Evolutionary conservation across 2,113 vertebrate species (phyloP).

Genomic region (Otis tarda): DNA sequence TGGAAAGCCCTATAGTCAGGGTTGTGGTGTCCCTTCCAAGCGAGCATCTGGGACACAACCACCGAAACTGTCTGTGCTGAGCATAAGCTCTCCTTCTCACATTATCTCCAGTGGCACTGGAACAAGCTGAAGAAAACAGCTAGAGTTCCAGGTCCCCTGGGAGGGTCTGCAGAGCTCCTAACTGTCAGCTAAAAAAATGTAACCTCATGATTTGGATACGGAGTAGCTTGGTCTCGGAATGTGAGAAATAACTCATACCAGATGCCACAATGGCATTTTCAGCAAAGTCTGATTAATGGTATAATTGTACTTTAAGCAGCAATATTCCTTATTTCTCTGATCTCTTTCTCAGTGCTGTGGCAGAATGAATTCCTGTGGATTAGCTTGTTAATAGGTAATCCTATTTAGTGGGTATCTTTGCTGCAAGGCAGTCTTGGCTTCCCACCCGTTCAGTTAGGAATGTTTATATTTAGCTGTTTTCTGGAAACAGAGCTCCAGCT

Average conservation of each 20-base stretch:
- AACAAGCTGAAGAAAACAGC: not conserved
- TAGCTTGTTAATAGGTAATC: not conserved
- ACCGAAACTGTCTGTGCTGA: fast-evolving
- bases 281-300: not conserved
- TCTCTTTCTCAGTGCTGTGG: not conserved
- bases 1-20: not conserved
- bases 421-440: constrained; percentile 34
- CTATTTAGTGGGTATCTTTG: constrained; percentile 18
- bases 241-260: not conserved
- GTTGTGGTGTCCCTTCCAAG: not conserved
- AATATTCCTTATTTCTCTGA: not conserved
- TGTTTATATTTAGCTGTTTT: constrained; percentile 57
- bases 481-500: constrained; percentile 42
- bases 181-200: not conserved
- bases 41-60: not conserved
- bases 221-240: not conserved
- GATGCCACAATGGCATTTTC: not conserved
- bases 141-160: not conserved
- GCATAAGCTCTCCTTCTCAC: not conserved
- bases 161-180: not conserved
- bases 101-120: not conserved
- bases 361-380: not conserved
- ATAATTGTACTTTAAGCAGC: not conserved
- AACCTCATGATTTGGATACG: not conserved
- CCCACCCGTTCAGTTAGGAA: constrained; percentile 22